Evolutionary conservation across 2,797 vertebrate species (phyloP).

Genomic region (Rhabdomys pumilio): DNA sequence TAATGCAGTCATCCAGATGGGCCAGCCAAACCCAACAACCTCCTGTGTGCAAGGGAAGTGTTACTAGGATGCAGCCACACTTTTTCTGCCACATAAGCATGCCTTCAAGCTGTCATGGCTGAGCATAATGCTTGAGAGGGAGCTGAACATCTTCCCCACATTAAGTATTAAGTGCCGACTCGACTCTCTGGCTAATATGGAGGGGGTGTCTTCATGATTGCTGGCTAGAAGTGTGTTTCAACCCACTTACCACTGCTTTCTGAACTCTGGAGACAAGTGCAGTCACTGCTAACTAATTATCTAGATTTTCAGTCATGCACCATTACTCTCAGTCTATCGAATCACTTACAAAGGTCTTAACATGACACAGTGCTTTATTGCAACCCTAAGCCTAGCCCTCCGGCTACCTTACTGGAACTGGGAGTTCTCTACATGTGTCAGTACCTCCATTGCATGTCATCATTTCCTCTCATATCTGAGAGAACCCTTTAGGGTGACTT

Average conservation of each 20-base stretch:
- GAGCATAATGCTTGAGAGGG: neutral
- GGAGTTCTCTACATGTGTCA: neutral
- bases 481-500: neutral
- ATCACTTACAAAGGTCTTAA: neutral
- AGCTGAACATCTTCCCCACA: neutral
- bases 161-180: conserved; percentile 1
- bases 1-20: neutral
- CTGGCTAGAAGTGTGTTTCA: neutral
- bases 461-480: conserved; percentile 25
- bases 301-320: neutral
- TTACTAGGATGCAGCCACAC: neutral
- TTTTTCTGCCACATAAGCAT: neutral
- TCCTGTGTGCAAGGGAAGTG: neutral
- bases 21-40: neutral
- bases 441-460: neutral
- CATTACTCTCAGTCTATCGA: neutral
- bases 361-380: neutral
- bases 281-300: neutral
- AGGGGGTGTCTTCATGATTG: neutral
- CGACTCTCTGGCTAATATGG: neutral
- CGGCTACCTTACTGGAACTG: neutral
- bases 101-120: neutral
- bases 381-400: neutral
- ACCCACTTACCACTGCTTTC: neutral
- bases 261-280: conserved; percentile 34